A percentile compares a stretch with the other conserved stretches of the same genome.
These are phyloP conservation scores for Hassar affinis DNA, from an alignment of 2,113 vertebrate species.

Conservation along the genomic window DNA sequence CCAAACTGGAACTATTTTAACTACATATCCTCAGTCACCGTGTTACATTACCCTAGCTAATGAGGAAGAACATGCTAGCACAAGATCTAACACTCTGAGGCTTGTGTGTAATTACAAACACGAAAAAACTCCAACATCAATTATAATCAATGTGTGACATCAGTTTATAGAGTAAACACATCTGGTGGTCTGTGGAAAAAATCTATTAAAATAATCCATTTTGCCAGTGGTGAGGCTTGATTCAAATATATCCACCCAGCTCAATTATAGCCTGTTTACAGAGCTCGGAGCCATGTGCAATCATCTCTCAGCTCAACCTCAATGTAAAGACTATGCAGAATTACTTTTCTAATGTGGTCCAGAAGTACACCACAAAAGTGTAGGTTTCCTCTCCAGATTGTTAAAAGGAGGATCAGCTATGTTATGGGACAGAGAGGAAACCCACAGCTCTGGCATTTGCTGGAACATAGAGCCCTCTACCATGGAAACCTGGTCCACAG, in stretches of 20 bases:
- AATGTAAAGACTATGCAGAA: slow-evolving; percentile 37
- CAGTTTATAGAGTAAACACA: slow-evolving; percentile 56
- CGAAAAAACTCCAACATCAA: background rate
- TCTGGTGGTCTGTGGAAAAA: slow-evolving; percentile 48
- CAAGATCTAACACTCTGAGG: background rate
- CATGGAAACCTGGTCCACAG: slow-evolving; percentile 61
- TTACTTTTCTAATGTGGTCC: slow-evolving; percentile 50
- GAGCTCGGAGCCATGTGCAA: slow-evolving; percentile 53
- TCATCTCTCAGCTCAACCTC: slow-evolving; percentile 56
- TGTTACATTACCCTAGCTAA: background rate
- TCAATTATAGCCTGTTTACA: slow-evolving; percentile 62
- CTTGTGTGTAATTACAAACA: background rate
- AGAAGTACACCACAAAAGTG: slow-evolving; percentile 50
- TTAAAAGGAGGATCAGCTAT: slow-evolving; percentile 58
- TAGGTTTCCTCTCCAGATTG: slow-evolving; percentile 49
- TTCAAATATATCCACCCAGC: slow-evolving; percentile 56
- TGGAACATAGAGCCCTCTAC: slow-evolving; percentile 55
- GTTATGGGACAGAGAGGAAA: slow-evolving; percentile 56
- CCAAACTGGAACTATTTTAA: background rate
- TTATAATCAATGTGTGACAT: slow-evolving; percentile 56
- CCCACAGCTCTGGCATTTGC: slow-evolving; percentile 55
- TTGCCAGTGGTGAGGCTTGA: slow-evolving; percentile 51
- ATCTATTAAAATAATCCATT: slow-evolving; percentile 56
- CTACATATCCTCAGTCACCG: no score
- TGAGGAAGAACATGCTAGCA: slow-evolving; percentile 1